phyloP scores from a whole-genome alignment of 2,113 vertebrate genomes.

The Salvelinus namaycush region DNA sequence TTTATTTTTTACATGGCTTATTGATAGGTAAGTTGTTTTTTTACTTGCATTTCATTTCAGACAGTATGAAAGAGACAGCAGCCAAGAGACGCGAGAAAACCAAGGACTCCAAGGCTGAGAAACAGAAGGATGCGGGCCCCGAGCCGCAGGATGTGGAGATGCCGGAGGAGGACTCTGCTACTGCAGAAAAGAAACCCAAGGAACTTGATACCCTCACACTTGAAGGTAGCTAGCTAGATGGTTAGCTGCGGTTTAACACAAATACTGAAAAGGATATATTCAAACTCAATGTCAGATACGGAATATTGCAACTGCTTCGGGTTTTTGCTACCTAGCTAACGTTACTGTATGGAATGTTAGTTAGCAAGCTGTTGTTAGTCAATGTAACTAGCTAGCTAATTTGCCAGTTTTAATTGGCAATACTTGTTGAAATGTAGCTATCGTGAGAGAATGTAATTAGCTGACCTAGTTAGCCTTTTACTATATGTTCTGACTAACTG shows the following conservation, averaged over 20 bases:
- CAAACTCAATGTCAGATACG: too few species aligned
- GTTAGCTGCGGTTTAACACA: too few species aligned
- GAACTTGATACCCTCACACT: slow-evolving; percentile 86
- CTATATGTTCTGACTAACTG: too few species aligned
- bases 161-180: slow-evolving; percentile 81
- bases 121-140: slow-evolving; percentile 73
- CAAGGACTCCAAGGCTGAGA: slow-evolving; percentile 74
- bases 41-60: background rate
- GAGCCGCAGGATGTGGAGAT: slow-evolving; percentile 88
- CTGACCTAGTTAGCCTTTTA: too few species aligned
- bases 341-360: too few species aligned
- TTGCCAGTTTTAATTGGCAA: slow-evolving; percentile 18
- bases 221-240: slow-evolving; percentile 75
- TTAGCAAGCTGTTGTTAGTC: background rate
- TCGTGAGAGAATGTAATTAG: too few species aligned
- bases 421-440: too few species aligned
- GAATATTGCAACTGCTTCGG: too few species aligned
- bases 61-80: slow-evolving; percentile 87
- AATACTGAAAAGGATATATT: too few species aligned
- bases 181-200: slow-evolving; percentile 75
- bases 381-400: background rate
- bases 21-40: background rate
- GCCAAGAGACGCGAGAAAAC: slow-evolving; percentile 84
- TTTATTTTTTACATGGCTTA: background rate
- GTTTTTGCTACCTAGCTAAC: too few species aligned